Evolutionary conservation across 2,113 vertebrate species (phyloP).

Genomic region (Amphilophus citrinellus): DNA sequence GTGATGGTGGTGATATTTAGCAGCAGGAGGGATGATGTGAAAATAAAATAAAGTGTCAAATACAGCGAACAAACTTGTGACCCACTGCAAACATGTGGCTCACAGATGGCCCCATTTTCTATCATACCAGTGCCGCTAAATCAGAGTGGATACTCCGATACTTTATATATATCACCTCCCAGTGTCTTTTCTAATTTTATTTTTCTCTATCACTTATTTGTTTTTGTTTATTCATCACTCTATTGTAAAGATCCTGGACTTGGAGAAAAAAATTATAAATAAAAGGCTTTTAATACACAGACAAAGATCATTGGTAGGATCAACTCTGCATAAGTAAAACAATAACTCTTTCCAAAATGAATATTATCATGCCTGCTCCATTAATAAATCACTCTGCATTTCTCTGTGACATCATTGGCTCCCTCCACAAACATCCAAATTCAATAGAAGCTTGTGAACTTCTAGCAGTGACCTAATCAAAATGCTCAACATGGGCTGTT

Average conservation of each 20-base stretch:
- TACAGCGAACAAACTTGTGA: not conserved
- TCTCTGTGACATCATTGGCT: conserved; percentile 26
- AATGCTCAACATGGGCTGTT: not conserved
- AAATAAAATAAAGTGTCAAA: not conserved
- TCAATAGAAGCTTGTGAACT: conserved; percentile 33
- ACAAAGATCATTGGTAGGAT: not conserved
- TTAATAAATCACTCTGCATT: conserved; percentile 7
- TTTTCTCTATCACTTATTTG: not conserved
- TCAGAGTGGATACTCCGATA: not conserved
- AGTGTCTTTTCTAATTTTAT: not conserved
- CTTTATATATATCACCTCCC: not conserved
- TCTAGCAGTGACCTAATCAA: not conserved
- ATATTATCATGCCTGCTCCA: not conserved
- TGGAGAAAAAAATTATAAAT: not conserved
- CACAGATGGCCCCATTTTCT: not conserved
- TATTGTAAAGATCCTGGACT: not conserved
- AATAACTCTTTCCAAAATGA: not conserved
- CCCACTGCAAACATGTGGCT: not conserved
- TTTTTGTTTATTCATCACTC: too few relatives aligned
- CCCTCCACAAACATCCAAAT: conserved; percentile 29
- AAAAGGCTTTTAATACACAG: not conserved
- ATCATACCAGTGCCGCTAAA: not conserved
- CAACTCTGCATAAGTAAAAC: not conserved
- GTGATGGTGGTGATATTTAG: not conserved
- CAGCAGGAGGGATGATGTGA: not conserved